phyloP scores from a whole-genome alignment of 1,140 invertebrate species.

The Neoseiulus cucumeris region DNA sequence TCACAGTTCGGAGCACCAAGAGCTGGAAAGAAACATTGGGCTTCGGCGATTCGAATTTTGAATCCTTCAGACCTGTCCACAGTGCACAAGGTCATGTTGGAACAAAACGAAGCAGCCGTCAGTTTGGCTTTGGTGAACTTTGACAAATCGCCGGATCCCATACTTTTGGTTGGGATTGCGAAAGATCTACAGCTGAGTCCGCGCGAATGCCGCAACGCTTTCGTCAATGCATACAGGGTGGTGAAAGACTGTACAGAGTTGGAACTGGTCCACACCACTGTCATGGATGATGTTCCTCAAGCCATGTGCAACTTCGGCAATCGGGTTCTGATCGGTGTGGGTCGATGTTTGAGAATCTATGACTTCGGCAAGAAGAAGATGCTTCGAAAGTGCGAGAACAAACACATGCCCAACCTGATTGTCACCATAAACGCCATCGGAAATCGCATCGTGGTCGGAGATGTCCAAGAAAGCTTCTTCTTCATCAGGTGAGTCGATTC shows the following conservation, averaged over 20 bases:
- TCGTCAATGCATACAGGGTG: constrained; percentile 63
- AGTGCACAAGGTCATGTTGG: constrained; percentile 53
- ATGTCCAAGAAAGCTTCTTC: constrained; percentile 92
- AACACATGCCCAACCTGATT: constrained; percentile 86
- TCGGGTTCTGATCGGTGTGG: constrained; percentile 70
- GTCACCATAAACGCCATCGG: constrained; percentile 80
- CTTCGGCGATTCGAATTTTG: constrained; percentile 73
- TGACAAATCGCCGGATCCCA: constrained; percentile 41
- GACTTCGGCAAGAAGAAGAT: constrained; percentile 94
- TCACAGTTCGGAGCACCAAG: constrained; percentile 83
- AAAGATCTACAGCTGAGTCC: constrained; percentile 78
- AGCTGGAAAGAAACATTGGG: constrained; percentile 89
- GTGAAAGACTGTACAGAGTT: constrained; percentile 48
- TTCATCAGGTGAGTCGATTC: constrained; percentile 40
- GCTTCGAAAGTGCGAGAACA: constrained; percentile 93
- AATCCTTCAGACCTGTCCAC: constrained; percentile 68
- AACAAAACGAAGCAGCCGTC: constrained; percentile 90
- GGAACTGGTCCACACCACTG: constrained; percentile 79
- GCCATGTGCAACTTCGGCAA: constrained; percentile 81
- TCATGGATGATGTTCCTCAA: constrained; percentile 76
- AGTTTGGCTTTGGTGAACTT: constrained; percentile 49
- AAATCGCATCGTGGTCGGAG: constrained; percentile 76
- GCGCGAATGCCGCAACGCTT: constrained; percentile 50
- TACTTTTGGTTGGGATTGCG: constrained; percentile 64
- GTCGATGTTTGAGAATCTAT: constrained; percentile 73